These are phyloP conservation scores for Fragum whitleyi DNA, from an alignment of 2,888 invertebrate species.

Conservation along the genomic window DNA sequence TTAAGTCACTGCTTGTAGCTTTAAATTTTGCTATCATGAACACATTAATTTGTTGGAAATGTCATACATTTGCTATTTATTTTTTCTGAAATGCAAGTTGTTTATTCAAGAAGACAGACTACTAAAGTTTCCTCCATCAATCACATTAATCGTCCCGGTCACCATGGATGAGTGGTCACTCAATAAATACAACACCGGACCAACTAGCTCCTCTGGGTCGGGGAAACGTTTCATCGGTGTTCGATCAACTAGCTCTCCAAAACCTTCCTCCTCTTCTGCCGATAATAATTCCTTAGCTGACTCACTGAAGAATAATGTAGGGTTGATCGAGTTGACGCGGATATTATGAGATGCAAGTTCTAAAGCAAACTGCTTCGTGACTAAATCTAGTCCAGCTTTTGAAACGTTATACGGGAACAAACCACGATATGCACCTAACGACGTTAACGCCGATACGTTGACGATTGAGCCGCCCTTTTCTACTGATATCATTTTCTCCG, in stretches of 20 bases:
- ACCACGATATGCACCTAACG: neutral
- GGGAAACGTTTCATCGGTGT: conserved; percentile 92
- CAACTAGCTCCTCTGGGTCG: conserved; percentile 83
- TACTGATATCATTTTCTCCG: conserved; percentile 18
- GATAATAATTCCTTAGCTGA: conserved; percentile 91
- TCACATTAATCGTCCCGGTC: neutral
- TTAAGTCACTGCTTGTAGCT: too few relatives aligned
- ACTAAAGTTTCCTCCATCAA: conserved; percentile 19
- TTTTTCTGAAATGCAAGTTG: too few relatives aligned
- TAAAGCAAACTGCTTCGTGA: conserved; percentile 30
- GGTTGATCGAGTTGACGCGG: conserved; percentile 95
- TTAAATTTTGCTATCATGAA: too few relatives aligned
- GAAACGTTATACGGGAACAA: conserved; percentile 17
- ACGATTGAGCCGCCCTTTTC: conserved; percentile 25
- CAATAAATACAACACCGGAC: conserved; percentile 23
- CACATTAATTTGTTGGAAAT: too few relatives aligned
- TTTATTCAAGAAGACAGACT: neutral
- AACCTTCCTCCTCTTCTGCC: conserved; percentile 89
- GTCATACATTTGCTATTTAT: too few relatives aligned
- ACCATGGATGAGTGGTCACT: conserved; percentile 31
- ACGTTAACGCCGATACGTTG: conserved; percentile 11
- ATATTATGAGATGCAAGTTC: conserved; percentile 90
- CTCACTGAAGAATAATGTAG: conserved; percentile 95
- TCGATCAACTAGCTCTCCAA: conserved; percentile 89
- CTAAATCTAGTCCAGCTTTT: conserved; percentile 35